phyloP scores from a whole-genome alignment of 2,113 vertebrate genomes.

The Pogona vitticeps region DNA sequence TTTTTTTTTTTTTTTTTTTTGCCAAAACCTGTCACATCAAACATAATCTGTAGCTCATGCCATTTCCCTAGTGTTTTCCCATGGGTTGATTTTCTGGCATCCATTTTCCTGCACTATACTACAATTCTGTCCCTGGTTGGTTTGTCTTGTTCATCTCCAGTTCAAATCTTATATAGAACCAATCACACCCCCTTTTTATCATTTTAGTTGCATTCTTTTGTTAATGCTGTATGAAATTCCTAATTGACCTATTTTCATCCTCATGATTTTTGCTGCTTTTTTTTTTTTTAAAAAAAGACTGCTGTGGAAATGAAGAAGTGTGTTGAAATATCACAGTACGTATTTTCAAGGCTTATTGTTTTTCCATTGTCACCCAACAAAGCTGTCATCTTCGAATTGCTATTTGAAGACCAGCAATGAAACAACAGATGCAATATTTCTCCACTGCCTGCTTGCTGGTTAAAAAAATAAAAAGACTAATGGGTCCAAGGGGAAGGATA shows the following conservation, averaged over 20 bases:
- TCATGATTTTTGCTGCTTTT: not conserved
- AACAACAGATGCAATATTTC: constrained; percentile 16
- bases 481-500: constrained; percentile 47
- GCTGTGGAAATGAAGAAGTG: not conserved
- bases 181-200: not conserved
- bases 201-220: not conserved
- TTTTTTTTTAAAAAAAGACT: too few species aligned
- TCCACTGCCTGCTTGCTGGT: constrained; percentile 31
- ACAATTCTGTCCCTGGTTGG: too few species aligned
- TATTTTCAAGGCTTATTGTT: not conserved
- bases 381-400: constrained; percentile 29
- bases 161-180: not conserved
- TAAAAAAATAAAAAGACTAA: constrained; percentile 36
- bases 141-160: too few species aligned
- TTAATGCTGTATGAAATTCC: too few species aligned
- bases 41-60: too few species aligned
- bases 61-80: too few species aligned
- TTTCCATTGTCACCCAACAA: constrained; percentile 20
- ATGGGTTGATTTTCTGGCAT: too few species aligned
- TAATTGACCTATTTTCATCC: too few species aligned
- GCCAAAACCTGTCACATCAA: too few species aligned
- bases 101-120: too few species aligned
- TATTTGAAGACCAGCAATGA: constrained; percentile 34
- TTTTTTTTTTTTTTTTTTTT: too few species aligned
- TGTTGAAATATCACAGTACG: not conserved